Conservation (phyloP, 2,888 invertebrate species). For the Microplitis manilae region DNA sequence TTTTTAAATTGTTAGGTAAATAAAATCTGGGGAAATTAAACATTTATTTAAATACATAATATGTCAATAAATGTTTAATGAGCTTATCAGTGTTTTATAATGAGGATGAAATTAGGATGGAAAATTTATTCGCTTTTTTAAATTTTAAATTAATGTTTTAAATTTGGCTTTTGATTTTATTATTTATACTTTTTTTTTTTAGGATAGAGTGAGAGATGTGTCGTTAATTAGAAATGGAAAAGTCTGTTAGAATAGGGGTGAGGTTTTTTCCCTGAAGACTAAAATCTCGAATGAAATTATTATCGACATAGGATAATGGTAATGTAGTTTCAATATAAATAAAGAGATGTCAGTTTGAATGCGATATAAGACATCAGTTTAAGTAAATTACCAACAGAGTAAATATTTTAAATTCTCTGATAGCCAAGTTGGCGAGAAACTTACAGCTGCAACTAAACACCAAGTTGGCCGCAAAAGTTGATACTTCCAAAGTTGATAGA, state of each 20-base stretch:
- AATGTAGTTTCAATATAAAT: no score
- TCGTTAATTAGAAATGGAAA: conserved; percentile 30
- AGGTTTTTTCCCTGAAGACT: no score
- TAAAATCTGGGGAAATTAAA: background rate
- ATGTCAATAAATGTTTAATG: background rate
- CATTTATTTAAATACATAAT: background rate
- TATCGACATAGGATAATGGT: no score
- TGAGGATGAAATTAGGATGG: background rate
- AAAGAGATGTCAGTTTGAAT: no score
- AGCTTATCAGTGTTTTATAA: background rate
- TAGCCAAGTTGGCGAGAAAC: no score
- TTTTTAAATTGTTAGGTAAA: background rate
- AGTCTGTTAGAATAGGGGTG: background rate
- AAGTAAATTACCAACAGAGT: no score
- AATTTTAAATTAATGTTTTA: background rate
- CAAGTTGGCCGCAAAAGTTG: no score
- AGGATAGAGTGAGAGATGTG: background rate
- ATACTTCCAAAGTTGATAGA: no score
- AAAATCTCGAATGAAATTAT: no score
- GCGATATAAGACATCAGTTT: no score
- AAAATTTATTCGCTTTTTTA: background rate
- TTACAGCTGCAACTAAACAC: no score
- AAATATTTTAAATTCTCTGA: no score
- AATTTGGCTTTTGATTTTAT: background rate
- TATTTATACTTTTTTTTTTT: background rate